Conservation (phyloP, 2,888 invertebrate genomes). For the Acanthopleura granulata region DNA sequence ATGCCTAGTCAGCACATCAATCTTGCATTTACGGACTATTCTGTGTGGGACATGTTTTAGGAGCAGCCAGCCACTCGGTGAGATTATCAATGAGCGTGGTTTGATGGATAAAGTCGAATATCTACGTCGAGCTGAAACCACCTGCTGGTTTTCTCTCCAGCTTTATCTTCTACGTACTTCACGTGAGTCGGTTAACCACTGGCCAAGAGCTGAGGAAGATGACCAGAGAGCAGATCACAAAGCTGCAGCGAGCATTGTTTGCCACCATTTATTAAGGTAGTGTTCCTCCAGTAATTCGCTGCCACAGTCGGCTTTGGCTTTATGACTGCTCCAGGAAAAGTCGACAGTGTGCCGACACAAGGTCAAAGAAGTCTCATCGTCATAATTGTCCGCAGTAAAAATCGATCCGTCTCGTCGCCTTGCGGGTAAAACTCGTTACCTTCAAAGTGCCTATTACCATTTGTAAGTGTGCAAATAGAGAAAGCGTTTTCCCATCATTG, state of each 20-base stretch:
- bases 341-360: conserved; percentile 2
- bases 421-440: conserved; percentile 14
- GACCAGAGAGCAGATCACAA: too few relatives aligned
- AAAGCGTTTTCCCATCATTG: neutral
- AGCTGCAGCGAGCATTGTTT: neutral
- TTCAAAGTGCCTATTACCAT: conserved; percentile 14
- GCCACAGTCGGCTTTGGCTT: neutral
- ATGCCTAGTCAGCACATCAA: too few relatives aligned
- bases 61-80: too few relatives aligned
- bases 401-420: conserved; percentile 17
- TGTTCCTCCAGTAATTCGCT: neutral
- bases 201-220: too few relatives aligned
- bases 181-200: too few relatives aligned
- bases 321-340: neutral
- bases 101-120: too few relatives aligned
- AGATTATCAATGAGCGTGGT: too few relatives aligned
- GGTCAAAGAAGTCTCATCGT: conserved; percentile 11
- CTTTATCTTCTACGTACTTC: too few relatives aligned
- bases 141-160: too few relatives aligned
- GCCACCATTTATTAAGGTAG: neutral
- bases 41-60: too few relatives aligned
- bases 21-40: too few relatives aligned
- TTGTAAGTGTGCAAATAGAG: conserved; percentile 9
- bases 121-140: too few relatives aligned
- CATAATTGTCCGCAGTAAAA: conserved; percentile 3